Evolutionary conservation across 2,888 invertebrate genomes (phyloP), one percentile per base, ranked within the genome.

Genomic region (Sphaeridia pumilis): DNA sequence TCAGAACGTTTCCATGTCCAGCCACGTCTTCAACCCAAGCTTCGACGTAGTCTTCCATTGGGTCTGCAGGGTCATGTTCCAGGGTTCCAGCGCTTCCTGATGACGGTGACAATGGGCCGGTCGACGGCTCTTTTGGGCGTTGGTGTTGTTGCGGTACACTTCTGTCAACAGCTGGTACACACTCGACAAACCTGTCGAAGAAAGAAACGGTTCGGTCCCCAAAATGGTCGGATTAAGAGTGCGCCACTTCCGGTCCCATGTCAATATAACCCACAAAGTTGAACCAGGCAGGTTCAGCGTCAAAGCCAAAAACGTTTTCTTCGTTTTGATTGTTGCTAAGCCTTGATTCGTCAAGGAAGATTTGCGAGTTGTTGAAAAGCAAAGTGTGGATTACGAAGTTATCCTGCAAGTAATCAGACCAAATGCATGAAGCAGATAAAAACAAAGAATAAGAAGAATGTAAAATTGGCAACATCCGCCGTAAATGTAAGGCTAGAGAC

Each of bases 161-260:
- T n/a, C n/a, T n/a, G 17, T 21, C 27, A 24, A 31, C 17, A 25
- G 46, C 38, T 31, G 46, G 38, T 27, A 60, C 55, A 49, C 64
- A 64, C 2, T 61, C 64, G 1, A 61, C 61, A 42, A 64, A 64
- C 1, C 64, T 61, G 34, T 64, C 64, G 52, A 64, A 61, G 28
- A 64, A 64, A 28, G 52, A 34, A 21, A 63, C 38, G 17, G n/a
- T n/a, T n/a, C n/a, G n/a, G n/a, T n/a, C n/a, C n/a, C n/a, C n/a
- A n/a, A n/a, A n/a, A n/a, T n/a, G n/a, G n/a, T n/a, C n/a, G n/a
- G n/a, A n/a, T n/a, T n/a, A n/a, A n/a, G n/a, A n/a, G n/a, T n/a
- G n/a, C n/a, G n/a, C n/a, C n/a, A n/a, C n/a, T n/a, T n/a, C n/a
- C n/a, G n/a, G n/a, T n/a, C n/a, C n/a, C n/a, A n/a, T n/a, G n/a